Evolutionary conservation across 2,797 vertebrate genomes (phyloP), one percentile per base, ranked within the genome.

Genomic region (Parambassis ranga): DNA sequence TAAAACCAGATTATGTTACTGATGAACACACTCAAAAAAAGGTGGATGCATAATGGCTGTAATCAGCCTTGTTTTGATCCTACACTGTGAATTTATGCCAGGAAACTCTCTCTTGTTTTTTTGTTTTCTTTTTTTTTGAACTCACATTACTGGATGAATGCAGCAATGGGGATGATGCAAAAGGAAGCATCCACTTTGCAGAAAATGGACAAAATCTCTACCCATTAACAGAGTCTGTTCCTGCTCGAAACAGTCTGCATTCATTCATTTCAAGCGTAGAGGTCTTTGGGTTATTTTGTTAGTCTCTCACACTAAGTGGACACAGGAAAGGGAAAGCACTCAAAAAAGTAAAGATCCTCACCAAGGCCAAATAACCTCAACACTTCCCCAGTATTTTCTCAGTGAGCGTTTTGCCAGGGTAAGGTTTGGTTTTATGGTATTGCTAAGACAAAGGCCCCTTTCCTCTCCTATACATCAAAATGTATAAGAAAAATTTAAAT

Each of bases 11-110:
- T 48, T 8, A 44, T 46, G 15, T 42, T 49, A 26, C 18, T 6
- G 1, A 63, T 18, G 14, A 52, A 59, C 24, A 43, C 35, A 48
- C 36, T 68, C 33, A 42, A 38, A 51, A n/a, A 10, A 61, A 4
- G 9, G 19, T 43, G 24, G 48, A 59, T 38, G 7, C 51, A 71
- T 72, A 84, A 89, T 82, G 57, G 62, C 30, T 32, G 52, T 59
- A 82, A 84, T 87, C 76, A 84, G 50, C 33, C 53, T 69, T 5
- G 22, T 73, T 70, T 77, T 75, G 22, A 66, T 69, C 56, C 52
- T 38, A 49, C 50, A 27, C 39, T 49, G 3, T 31, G 47, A 33
- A 30, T 68, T 55, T 23, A 51, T 50, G 16, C 23, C 15, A 37
- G 6, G 35, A 14, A 51, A 26, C 13, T 4, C 8, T 2, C 26